phyloP scores from a whole-genome alignment of 2,113 vertebrate genomes.

The Oceanites oceanicus region DNA sequence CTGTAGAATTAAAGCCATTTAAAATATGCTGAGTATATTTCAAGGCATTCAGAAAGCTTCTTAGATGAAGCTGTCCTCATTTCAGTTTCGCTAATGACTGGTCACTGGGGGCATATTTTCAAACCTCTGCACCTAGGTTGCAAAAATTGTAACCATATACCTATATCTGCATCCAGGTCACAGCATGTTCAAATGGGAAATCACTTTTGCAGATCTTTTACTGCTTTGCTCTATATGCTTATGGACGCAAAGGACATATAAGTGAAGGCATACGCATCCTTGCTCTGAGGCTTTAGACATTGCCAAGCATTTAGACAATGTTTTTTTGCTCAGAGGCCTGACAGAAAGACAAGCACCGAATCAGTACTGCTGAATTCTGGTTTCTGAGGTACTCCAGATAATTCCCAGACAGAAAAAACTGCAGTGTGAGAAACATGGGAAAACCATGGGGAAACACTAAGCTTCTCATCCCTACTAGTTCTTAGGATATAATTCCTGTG shows the following conservation, averaged over 20 bases:
- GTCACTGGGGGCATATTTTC: slow-evolving; percentile 34
- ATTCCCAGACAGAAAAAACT: neutral
- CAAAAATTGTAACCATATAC: slow-evolving; percentile 9
- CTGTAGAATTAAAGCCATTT: slow-evolving; percentile 55
- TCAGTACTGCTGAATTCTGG: neutral
- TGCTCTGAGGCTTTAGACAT: neutral
- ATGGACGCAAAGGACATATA: neutral
- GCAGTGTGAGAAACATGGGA: neutral
- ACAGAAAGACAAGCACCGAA: neutral
- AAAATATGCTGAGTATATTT: slow-evolving; percentile 52
- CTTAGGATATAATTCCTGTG: neutral
- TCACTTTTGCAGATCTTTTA: neutral
- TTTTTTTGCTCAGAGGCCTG: neutral
- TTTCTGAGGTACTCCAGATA: neutral
- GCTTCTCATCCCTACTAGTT: neutral
- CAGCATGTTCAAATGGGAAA: neutral
- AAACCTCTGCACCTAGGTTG: slow-evolving; percentile 28
- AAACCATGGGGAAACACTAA: neutral
- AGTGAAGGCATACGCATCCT: neutral
- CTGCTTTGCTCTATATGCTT: neutral
- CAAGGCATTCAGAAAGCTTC: slow-evolving; percentile 31
- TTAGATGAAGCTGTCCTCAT: slow-evolving; percentile 27
- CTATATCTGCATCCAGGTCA: slow-evolving; percentile 13
- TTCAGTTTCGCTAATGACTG: slow-evolving; percentile 13
- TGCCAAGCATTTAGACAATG: neutral